A percentile compares a stretch with the other conserved stretches of the same genome.
These are phyloP conservation scores for Menidia beryllina DNA, from an alignment of 2,113 vertebrate genomes.

Conservation along the genomic window DNA sequence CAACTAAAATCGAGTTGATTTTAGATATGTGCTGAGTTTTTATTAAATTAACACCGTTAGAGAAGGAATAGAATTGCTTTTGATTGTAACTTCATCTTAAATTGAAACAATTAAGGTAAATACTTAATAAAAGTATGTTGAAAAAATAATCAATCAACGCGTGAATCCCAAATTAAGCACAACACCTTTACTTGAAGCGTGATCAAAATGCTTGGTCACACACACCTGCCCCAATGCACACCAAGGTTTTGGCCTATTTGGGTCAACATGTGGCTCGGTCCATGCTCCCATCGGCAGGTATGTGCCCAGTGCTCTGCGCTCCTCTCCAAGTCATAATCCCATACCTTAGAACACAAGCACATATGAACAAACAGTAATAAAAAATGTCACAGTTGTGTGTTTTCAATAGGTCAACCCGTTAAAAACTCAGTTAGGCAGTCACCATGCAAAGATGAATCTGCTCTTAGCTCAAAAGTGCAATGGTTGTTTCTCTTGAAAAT, in stretches of 20 bases:
- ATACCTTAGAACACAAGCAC: constrained; percentile 80
- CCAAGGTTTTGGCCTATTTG: constrained; percentile 98
- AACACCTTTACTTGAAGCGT: neutral
- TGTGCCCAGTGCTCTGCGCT: constrained; percentile 95
- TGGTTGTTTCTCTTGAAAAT: constrained; percentile 33
- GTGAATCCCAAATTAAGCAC: neutral
- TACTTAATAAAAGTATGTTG: neutral
- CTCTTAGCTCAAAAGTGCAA: constrained; percentile 18
- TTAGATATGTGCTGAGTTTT: too few species aligned
- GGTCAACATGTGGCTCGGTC: constrained; percentile 92
- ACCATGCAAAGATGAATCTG: constrained; percentile 20
- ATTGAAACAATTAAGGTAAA: neutral
- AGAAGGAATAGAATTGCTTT: neutral
- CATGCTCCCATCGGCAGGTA: constrained; percentile 94
- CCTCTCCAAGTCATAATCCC: constrained; percentile 94
- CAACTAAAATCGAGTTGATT: too few species aligned
- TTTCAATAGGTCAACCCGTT: too few species aligned
- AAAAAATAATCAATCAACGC: neutral
- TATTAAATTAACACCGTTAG: neutral
- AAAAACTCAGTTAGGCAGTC: too few species aligned
- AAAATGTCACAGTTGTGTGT: too few species aligned
- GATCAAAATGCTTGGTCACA: neutral
- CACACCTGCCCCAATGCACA: constrained; percentile 96
- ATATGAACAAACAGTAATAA: too few species aligned
- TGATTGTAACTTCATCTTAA: neutral